Evolutionary conservation across 1,140 invertebrate genomes (phyloP).

Genomic region (Tyrophagus putrescentiae): DNA sequence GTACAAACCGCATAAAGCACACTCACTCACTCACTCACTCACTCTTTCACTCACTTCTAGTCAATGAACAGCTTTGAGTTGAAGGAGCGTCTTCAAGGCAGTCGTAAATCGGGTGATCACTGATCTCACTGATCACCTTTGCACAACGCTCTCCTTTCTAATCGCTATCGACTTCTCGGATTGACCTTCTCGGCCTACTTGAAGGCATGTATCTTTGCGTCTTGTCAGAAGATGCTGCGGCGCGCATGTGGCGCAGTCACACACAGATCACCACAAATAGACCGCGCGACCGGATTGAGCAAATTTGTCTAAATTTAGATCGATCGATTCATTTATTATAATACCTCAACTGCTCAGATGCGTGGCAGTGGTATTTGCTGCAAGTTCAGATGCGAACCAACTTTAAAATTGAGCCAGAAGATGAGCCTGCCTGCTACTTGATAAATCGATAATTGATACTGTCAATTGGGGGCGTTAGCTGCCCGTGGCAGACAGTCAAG

Average conservation of each 20-base stretch:
- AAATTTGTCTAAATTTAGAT: slow-evolving; percentile 14
- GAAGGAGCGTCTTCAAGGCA: neutral
- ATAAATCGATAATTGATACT: slow-evolving; percentile 13
- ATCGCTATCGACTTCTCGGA: neutral
- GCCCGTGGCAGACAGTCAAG: no score
- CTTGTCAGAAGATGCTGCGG: neutral
- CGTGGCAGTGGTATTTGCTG: neutral
- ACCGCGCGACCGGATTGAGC: neutral
- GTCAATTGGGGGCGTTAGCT: no score
- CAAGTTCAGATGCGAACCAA: neutral
- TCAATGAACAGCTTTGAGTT: neutral
- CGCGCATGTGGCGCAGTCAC: no score
- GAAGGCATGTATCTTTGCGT: no score
- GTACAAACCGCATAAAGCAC: no score
- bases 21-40: no score
- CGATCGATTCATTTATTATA: slow-evolving; percentile 11
- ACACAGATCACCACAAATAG: slow-evolving; percentile 7
- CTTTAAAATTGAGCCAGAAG: neutral
- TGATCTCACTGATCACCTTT: neutral
- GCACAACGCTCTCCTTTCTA: neutral
- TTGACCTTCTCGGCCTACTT: no score
- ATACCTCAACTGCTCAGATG: no score
- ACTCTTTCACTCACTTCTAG: no score
- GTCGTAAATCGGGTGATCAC: neutral
- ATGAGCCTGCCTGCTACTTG: neutral